Evolutionary conservation across 2,888 invertebrate species (phyloP).

Genomic region (Steinernema scapterisci): DNA sequence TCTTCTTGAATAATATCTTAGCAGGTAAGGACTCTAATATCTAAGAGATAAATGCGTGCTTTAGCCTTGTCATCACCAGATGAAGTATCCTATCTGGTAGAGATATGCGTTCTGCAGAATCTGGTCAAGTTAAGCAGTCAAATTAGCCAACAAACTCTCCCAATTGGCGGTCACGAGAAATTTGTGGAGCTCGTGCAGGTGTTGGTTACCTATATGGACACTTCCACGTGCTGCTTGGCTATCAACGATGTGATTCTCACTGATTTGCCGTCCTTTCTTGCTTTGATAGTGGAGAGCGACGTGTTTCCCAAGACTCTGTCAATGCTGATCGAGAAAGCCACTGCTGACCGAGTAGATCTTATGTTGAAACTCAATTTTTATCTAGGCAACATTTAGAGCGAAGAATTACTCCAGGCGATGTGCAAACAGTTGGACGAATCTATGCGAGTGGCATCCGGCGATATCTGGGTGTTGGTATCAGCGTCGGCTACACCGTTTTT

Average conservation of each 20-base stretch:
- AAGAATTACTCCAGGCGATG: constrained; percentile 25
- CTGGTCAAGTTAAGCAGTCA: not conserved
- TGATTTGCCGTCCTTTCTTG: not conserved
- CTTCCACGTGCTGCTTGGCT: constrained; percentile 9
- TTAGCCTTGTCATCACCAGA: not conserved
- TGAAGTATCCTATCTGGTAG: constrained; percentile 1
- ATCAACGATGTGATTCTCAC: not conserved
- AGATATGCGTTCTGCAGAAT: constrained; percentile 2
- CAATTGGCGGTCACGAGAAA: not conserved
- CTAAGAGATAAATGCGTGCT: not conserved
- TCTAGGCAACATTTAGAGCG: constrained; percentile 32
- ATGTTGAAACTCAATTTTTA: not conserved
- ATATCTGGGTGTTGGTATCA: constrained; percentile 48
- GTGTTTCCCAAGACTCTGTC: not conserved
- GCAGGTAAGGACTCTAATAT: not conserved
- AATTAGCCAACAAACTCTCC: not conserved
- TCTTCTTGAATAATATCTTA: not conserved
- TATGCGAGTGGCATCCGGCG: constrained; percentile 36
- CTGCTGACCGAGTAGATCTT: not conserved
- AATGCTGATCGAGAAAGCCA: not conserved
- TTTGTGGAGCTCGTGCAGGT: not conserved
- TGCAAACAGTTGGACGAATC: constrained; percentile 33
- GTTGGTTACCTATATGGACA: constrained; percentile 9
- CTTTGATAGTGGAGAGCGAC: not conserved
- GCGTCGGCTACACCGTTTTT: constrained; percentile 45